A percentile compares a stretch with the other conserved stretches of the same genome.
These are phyloP conservation scores for Idaea biselata DNA, from an alignment of 2,888 invertebrate species.

Conservation along the genomic window DNA sequence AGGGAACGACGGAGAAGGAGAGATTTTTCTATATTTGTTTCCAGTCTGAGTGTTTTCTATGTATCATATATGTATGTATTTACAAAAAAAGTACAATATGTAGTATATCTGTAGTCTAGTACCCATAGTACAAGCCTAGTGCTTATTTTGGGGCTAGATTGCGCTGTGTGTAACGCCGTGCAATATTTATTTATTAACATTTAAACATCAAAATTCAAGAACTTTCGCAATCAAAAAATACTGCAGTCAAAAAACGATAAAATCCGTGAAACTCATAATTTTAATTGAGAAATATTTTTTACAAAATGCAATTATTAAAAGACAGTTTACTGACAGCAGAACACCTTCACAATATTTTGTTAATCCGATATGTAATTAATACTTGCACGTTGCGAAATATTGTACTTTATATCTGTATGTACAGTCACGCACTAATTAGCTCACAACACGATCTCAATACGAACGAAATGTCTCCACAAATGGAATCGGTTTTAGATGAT, in stretches of 20 bases:
- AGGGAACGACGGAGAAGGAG: too few relatives aligned
- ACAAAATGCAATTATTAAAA: neutral
- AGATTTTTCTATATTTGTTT: too few relatives aligned
- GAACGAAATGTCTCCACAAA: neutral
- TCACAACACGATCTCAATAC: neutral
- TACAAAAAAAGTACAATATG: too few relatives aligned
- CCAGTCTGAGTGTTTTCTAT: too few relatives aligned
- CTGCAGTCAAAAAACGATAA: neutral
- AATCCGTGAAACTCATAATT: neutral
- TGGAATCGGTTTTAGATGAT: neutral
- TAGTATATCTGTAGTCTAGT: too few relatives aligned
- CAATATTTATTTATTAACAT: too few relatives aligned
- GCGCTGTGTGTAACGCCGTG: too few relatives aligned
- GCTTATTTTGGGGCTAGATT: too few relatives aligned
- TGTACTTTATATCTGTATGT: slow-evolving; percentile 40
- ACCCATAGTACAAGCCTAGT: too few relatives aligned
- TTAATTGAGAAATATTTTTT: neutral
- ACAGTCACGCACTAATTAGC: slow-evolving; percentile 50
- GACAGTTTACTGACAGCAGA: slow-evolving; percentile 2
- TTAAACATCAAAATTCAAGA: too few relatives aligned
- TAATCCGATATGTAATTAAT: slow-evolving; percentile 36
- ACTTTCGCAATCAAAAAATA: neutral
- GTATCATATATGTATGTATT: too few relatives aligned
- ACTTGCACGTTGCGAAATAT: slow-evolving; percentile 32
- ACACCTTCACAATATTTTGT: slow-evolving; percentile 22